Evolutionary conservation across 2,888 invertebrate genomes (phyloP).

Genomic region (Polyommatus iphigenia): DNA sequence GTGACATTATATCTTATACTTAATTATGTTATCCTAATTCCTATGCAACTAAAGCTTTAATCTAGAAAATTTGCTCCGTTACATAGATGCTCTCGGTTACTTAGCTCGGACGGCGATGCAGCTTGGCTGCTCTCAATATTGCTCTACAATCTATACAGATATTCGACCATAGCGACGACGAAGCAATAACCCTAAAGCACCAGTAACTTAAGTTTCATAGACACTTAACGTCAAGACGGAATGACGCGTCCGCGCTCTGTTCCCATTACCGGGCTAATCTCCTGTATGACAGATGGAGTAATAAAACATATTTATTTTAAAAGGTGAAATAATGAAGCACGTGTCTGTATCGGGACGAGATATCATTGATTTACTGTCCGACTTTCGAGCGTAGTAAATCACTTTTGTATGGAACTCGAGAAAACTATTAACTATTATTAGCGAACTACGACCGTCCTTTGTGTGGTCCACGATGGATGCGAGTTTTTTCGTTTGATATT

Average conservation of each 20-base stretch:
- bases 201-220: conserved; percentile 64
- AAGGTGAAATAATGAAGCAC: conserved; percentile 75
- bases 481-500: conserved; percentile 57
- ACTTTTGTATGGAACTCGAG: conserved; percentile 74
- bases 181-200: conserved; percentile 49
- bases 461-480: conserved; percentile 55
- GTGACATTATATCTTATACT: no score
- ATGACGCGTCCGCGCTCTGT: conserved; percentile 56
- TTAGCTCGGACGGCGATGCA: background rate
- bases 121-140: background rate
- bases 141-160: background rate
- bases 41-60: no score
- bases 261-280: conserved; percentile 69
- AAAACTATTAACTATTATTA: conserved; percentile 79
- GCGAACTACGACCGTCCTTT: conserved; percentile 65
- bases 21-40: no score
- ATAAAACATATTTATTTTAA: conserved; percentile 77
- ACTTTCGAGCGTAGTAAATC: conserved; percentile 77
- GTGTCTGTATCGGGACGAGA: conserved; percentile 60
- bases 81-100: background rate
- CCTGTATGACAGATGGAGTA: conserved; percentile 73
- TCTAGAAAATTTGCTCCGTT: background rate
- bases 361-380: conserved; percentile 72
- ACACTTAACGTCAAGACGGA: conserved; percentile 70
- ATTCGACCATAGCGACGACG: background rate